Percentiles rank a stretch among this genome's conserved stretches.
Evolutionary conservation across 2,888 invertebrate genomes (phyloP).

Genomic region (Ceraclea dissimilis): DNA sequence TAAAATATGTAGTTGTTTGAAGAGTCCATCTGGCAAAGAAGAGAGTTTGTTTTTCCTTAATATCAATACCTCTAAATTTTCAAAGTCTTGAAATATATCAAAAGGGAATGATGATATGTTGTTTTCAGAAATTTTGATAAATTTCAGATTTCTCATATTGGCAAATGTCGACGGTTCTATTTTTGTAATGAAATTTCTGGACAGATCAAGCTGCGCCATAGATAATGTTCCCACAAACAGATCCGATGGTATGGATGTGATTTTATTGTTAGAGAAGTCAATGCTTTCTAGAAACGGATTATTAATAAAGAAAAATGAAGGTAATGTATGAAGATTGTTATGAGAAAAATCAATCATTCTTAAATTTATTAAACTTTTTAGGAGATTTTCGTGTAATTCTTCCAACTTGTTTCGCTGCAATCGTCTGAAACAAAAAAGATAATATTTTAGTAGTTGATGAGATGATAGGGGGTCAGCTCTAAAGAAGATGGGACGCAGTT

Average conservation of each 20-base stretch:
- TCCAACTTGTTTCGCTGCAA: constrained; percentile 59
- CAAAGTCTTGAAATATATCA: constrained; percentile 47
- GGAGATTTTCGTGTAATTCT: constrained; percentile 51
- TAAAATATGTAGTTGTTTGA: constrained; percentile 44
- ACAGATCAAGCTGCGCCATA: constrained; percentile 62
- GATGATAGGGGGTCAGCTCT: too few species aligned
- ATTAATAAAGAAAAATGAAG: constrained; percentile 51
- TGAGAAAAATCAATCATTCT: constrained; percentile 62
- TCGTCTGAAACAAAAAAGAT: constrained; percentile 47
- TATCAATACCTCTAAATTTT: constrained; percentile 47
- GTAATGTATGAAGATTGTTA: constrained; percentile 53
- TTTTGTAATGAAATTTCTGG: constrained; percentile 55
- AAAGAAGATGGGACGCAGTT: too few species aligned
- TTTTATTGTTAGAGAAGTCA: constrained; percentile 59
- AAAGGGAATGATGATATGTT: constrained; percentile 51
- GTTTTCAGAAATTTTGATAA: constrained; percentile 63
- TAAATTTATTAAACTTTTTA: constrained; percentile 51
- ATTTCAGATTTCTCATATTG: constrained; percentile 49
- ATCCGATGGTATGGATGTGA: constrained; percentile 50
- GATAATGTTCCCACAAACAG: constrained; percentile 50
- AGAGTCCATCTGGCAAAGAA: constrained; percentile 41
- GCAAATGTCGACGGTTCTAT: constrained; percentile 51
- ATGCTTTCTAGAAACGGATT: constrained; percentile 52
- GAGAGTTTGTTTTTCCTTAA: constrained; percentile 49
- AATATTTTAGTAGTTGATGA: too few species aligned